Evolutionary conservation across 2,888 invertebrate species (phyloP), one percentile per base, ranked within the genome.

Genomic region (Hetaerina titia): DNA sequence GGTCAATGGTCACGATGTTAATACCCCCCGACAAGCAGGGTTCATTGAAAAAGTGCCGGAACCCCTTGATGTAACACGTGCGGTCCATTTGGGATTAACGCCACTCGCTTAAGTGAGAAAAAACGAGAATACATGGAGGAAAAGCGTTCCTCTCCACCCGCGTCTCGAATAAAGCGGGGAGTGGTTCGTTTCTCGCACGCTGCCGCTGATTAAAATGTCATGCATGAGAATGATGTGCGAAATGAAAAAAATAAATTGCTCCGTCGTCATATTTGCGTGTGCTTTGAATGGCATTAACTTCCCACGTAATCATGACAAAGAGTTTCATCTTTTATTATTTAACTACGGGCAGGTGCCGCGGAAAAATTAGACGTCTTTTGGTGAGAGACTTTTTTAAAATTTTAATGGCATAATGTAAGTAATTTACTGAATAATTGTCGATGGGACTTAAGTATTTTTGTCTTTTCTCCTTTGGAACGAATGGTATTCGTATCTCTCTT

Each of bases 141-240:
- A 45, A 81, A 81, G 6, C 81, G n/a, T 74, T 81, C 81, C 0
- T 31, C 31, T 25, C 69, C 81, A 31, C 81, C 31, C 81, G 81
- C 81, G 25, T 81, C 31, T 25, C 25, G 4, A 8, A 15, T 81
- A 31, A 81, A 31, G 22, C 25, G 31, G 31, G 81, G 81, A 81
- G 81, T 81, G 81, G 81, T 81, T 31, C 81, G 81, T 81, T 81
- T 81, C 31, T 81, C 81, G 81, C 81, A 31, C 81, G 81, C 81
- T 15, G 81, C 81, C 81, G 31, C 81, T 81, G 81, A 81, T 81
- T 81, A 81, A 81, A 81, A 81, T 81, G 81, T 81, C 81, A 81
- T 31, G 81, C 81, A 81, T 81, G 31, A 31, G 31, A 81, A 81
- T 81, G 81, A 81, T 81, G 81, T 31, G 81, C 81, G 81, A 81